phyloP scores from a whole-genome alignment of 2,113 vertebrate genomes.

The Melierax canorus region DNA sequence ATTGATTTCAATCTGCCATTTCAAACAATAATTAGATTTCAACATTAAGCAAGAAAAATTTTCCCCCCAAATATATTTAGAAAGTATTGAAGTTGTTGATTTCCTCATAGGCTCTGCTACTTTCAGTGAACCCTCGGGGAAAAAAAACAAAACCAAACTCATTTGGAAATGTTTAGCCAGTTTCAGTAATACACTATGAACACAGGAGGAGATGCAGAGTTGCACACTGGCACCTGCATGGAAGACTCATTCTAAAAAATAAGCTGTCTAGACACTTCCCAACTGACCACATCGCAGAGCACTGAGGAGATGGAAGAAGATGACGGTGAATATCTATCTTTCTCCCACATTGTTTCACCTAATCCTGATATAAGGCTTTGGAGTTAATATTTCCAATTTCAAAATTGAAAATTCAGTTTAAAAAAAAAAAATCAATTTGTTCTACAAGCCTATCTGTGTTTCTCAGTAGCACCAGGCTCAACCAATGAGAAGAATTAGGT shows the following conservation, averaged over 20 bases:
- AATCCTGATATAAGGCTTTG: background rate
- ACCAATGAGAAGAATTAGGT: background rate
- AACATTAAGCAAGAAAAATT: background rate
- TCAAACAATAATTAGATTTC: background rate
- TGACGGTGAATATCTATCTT: background rate
- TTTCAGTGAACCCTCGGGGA: background rate
- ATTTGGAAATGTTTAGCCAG: background rate
- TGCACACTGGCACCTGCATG: background rate
- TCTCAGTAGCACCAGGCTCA: background rate
- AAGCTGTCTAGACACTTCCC: background rate
- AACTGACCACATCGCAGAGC: background rate
- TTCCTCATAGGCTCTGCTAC: background rate
- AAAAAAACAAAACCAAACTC: background rate
- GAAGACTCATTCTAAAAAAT: background rate
- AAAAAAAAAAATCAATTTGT: background rate
- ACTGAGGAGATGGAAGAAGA: background rate
- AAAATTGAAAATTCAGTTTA: background rate
- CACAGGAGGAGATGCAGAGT: background rate
- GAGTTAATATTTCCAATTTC: background rate
- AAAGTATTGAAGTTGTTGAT: background rate
- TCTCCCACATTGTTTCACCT: background rate
- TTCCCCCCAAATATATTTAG: background rate
- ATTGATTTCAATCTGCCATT: background rate
- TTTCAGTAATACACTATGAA: accelerated
- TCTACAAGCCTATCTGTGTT: background rate